These are phyloP conservation scores for Chamaetylas fuelleborni DNA, from an alignment of 2,113 vertebrate species.

Conservation along the genomic window DNA sequence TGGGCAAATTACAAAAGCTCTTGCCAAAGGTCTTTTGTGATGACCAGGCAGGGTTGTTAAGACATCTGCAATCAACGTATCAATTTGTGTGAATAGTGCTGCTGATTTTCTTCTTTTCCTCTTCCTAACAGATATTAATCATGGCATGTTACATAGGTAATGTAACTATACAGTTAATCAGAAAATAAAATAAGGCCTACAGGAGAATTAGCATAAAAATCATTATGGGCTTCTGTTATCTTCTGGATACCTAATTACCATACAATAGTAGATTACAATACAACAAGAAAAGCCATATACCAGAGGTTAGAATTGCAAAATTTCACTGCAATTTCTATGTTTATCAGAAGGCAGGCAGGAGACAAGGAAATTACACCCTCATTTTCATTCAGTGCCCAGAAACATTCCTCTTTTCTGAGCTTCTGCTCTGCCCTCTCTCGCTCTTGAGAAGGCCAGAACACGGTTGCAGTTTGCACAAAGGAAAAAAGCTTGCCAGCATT, in stretches of 20 bases:
- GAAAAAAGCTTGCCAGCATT: background rate
- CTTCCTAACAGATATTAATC: background rate
- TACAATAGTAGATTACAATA: background rate
- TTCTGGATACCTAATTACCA: background rate
- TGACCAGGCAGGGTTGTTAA: background rate
- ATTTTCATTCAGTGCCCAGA: background rate
- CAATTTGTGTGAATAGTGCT: background rate
- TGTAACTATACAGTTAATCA: background rate
- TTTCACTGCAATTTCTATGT: background rate
- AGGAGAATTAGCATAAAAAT: background rate
- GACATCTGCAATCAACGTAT: background rate
- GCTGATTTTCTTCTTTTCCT: background rate
- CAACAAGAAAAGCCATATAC: background rate
- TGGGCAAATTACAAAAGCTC: background rate
- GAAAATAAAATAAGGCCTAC: background rate
- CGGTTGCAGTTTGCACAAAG: background rate
- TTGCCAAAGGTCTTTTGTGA: background rate
- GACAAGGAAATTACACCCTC: background rate
- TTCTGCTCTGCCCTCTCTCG: background rate
- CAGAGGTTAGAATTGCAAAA: background rate
- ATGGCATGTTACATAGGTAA: background rate
- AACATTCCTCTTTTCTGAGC: background rate
- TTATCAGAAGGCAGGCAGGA: background rate
- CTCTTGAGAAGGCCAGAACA: background rate
- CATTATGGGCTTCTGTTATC: background rate